Base-by-base conservation (phyloP, 2,113 vertebrate genomes). In the Leptosomus discolor region DNA sequence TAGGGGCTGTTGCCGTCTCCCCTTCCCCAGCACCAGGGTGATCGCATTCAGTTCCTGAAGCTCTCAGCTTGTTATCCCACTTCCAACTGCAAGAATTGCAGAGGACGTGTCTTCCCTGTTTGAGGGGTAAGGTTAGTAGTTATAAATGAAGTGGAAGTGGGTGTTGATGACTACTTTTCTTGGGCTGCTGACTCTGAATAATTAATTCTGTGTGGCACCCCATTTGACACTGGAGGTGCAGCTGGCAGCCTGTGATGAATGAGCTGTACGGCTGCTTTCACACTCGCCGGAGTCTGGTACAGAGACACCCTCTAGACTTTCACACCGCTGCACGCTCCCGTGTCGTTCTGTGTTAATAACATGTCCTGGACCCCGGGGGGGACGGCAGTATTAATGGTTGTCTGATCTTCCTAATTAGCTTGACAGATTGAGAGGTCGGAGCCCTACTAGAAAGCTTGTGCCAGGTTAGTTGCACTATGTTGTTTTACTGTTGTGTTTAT, bases 361-460 rank as follows among this genome's bases (percentile, higher is more conserved):
- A 45, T 39, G 30, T 45, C 51, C 36, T 23, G 19, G 48, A 21
- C 53, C 90, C 94, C 32, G n/a, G 1, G 13, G 56, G 61, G 82
- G 18, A 41, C 60, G 41, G 67, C 32, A 27, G 54, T 24, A 58
- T 58, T 92, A 96, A 79, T 41, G 48, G 23, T 36, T 93, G 79
- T 77, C 91, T 91, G 88, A 69, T 80, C 54, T 68, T 85, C 90
- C 88, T 97, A 89, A 96, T 90, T 78, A 94, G 84, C 92, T 64
- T 68, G 87, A 91, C 87, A 97, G 96, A 96, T 65, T 90, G 75
- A 36, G 77, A 37, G 94, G 69, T 94, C 88, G 82, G 50, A 92
- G 64, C 67, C 81, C 83, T 63, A 29, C 39, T 70, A 91, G 89
- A 64, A 90, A 60, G 27, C 67, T 26, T 39, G 48, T 83, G 68